Evolutionary conservation across 2,888 invertebrate genomes (phyloP), one percentile per base, ranked within the genome.

Genomic region (Oasisia sp.): DNA sequence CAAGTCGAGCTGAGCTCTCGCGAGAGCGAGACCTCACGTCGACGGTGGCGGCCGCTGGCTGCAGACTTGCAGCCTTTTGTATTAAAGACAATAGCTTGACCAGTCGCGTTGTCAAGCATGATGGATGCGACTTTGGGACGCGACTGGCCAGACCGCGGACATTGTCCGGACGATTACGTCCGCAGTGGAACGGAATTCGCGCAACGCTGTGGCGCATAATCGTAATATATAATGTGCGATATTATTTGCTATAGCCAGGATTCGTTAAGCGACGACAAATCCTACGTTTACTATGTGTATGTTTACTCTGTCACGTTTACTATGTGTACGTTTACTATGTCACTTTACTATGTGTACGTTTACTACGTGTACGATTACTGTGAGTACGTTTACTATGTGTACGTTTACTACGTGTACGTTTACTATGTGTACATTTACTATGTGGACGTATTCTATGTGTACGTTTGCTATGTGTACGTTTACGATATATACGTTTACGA

Each of bases 191-290:
- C 74, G 74, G 74, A 74, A 74, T 19, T 74, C 74, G 74, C 27
- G 74, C 74, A 74, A 74, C 74, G 74, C 74, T 74, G 74, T 74
- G 74, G 74, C 74, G 74, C 74, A 74, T 74, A 74, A 74, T 74
- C 74, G 74, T 74, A 74, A 74, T 74, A 74, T 74, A 74, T 74
- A 74, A 74, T 74, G 74, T 74, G 74, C 74, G 74, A 74, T 74
- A 19, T 74, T 74, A 74, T 74, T 74, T 74, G 74, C n/a, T 74
- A 74, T 74, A 74, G 74, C 74, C 74, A 74, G 74, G 74, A 74
- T 74, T 74, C n/a, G 74, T 74, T 74, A 74, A 27, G 27, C 74
- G 74, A 27, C 7, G 27, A 74, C 74, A 74, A 74, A 74, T 74
- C 74, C 74, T 74, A 74, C 74, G 74, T 74, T 74, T 74, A 74